These are phyloP conservation scores for Caenorhabditis inopinata DNA, from an alignment of 1,140 invertebrate genomes.

Conservation along the genomic window DNA sequence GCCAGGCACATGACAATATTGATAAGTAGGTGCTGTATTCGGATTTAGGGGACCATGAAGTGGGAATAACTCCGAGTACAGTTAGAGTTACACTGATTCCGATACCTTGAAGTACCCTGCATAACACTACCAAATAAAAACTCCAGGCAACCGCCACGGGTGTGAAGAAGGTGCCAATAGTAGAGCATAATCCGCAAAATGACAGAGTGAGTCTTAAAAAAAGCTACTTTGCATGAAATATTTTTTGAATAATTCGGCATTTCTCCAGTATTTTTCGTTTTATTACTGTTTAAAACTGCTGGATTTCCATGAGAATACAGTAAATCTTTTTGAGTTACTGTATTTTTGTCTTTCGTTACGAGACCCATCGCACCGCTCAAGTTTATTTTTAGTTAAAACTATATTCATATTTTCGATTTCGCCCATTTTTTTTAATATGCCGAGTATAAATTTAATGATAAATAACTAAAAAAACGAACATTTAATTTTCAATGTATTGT, in stretches of 20 bases:
- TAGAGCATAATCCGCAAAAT: not conserved
- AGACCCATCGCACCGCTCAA: constrained; percentile 9
- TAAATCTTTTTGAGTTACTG: not conserved
- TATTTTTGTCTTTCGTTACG: not conserved
- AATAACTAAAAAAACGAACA: no score
- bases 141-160: constrained; percentile 36
- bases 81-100: constrained; percentile 36
- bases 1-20: constrained; percentile 39
- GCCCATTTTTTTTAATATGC: no score
- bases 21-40: constrained; percentile 40
- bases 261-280: not conserved
- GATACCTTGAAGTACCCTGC: constrained; percentile 34
- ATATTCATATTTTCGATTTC: not conserved
- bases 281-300: not conserved
- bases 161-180: constrained; percentile 36
- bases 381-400: not conserved
- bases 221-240: no score
- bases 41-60: constrained; percentile 38
- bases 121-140: constrained; percentile 33
- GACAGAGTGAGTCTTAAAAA: not conserved
- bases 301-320: no score
- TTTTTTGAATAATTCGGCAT: no score
- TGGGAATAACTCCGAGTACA: constrained; percentile 32
- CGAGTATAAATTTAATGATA: no score
- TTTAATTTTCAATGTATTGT: no score